Evolutionary conservation across 2,888 invertebrate genomes (phyloP).

Genomic region (Drosophila mayaguana): DNA sequence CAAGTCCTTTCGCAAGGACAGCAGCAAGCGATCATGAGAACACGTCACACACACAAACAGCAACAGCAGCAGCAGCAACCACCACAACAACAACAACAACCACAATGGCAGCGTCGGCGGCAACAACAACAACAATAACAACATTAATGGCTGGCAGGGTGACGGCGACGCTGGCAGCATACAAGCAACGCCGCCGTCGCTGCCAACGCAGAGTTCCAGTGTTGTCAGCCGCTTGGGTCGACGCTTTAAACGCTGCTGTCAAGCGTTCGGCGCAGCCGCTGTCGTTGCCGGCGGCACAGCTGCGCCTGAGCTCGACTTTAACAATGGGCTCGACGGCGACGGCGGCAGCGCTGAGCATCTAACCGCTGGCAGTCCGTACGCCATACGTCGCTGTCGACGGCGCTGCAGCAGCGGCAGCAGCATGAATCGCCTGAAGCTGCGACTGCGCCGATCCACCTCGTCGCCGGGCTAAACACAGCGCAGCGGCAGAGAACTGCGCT

Average conservation of each 20-base stretch:
- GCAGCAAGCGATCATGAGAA: slow-evolving; percentile 83
- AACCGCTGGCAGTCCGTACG: slow-evolving; percentile 58
- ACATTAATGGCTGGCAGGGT: slow-evolving; percentile 27
- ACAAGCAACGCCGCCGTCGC: neutral
- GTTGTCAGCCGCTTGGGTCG: slow-evolving; percentile 74
- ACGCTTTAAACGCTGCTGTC: slow-evolving; percentile 76
- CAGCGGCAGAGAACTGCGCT: slow-evolving; percentile 14
- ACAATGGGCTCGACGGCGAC: neutral
- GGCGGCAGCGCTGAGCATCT: slow-evolving; percentile 66
- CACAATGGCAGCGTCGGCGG: slow-evolving; percentile 10
- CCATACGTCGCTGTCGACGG: slow-evolving; percentile 59
- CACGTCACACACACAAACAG: slow-evolving; percentile 44
- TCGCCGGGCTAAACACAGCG: slow-evolving; percentile 62
- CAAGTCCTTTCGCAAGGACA: slow-evolving; percentile 87
- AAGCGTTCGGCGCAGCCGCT: slow-evolving; percentile 46
- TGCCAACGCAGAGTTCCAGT: slow-evolving; percentile 22
- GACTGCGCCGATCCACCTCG: slow-evolving; percentile 66
- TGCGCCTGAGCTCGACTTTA: slow-evolving; percentile 30
- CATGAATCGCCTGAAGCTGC: slow-evolving; percentile 67
- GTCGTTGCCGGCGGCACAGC: slow-evolving; percentile 16
- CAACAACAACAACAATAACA: slow-evolving; percentile 20
- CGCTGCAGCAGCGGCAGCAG: slow-evolving; percentile 65
- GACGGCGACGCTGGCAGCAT: slow-evolving; percentile 24
- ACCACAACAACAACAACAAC: slow-evolving; percentile 7
- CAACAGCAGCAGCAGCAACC: slow-evolving; percentile 4